Conservation (phyloP, 2,888 invertebrate species). For the Didymodactylos carnosus region DNA sequence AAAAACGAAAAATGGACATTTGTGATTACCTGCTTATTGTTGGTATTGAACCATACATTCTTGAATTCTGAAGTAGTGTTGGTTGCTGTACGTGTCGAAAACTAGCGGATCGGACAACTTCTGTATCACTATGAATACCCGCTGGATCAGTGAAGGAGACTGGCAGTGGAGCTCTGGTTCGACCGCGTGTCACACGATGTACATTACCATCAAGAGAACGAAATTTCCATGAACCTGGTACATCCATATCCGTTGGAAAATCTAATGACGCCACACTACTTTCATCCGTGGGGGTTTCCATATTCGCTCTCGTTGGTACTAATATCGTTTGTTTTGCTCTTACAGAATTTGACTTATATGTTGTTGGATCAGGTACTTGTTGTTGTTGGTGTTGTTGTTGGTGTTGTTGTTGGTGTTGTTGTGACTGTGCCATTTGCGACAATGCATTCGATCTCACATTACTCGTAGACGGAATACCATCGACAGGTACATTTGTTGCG, state of each 20-base stretch:
- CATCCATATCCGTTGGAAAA: not conserved
- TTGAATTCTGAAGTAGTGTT: not conserved
- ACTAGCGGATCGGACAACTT: not conserved
- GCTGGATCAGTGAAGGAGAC: not conserved
- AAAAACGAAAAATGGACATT: too few species aligned
- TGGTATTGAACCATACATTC: not conserved
- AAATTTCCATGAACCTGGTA: not conserved
- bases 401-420: not conserved
- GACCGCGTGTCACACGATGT: not conserved
- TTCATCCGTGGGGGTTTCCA: too few species aligned
- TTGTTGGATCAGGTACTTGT: not conserved
- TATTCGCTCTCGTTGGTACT: too few species aligned
- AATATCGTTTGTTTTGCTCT: too few species aligned
- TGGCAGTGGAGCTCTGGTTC: not conserved
- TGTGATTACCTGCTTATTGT: not conserved
- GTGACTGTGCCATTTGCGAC: too few species aligned
- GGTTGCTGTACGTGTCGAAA: not conserved
- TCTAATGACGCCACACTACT: not conserved
- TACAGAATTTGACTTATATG: not conserved
- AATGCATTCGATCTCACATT: too few species aligned
- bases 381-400: not conserved
- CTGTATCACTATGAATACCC: not conserved
- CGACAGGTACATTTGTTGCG: too few species aligned
- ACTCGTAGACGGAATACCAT: too few species aligned
- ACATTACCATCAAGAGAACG: not conserved